A percentile compares a stretch with the other conserved stretches of the same genome.
phyloP scores from a whole-genome alignment of 2,113 vertebrate genomes.

The Dicerorhinus sumatrensis region DNA sequence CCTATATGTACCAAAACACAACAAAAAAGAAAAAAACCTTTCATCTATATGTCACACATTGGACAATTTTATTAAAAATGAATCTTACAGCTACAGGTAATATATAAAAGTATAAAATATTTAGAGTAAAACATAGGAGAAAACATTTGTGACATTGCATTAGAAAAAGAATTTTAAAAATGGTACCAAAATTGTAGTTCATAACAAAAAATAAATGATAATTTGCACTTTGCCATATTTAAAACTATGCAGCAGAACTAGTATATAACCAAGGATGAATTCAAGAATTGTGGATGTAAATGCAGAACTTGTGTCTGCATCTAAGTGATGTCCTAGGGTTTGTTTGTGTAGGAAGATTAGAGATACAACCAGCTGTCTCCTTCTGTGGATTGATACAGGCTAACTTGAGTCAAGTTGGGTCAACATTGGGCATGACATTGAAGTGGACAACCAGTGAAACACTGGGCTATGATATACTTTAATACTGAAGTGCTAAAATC shows the following conservation, averaged over 20 bases:
- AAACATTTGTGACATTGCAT: no score
- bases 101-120: no score
- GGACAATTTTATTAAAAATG: no score
- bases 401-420: not conserved
- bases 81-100: no score
- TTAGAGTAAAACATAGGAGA: no score
- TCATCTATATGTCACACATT: no score
- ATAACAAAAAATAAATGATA: not conserved
- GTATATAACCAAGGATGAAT: not conserved
- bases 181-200: no score
- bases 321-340: fast-evolving
- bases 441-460: not conserved
- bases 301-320: not conserved
- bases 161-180: no score
- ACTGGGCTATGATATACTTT: not conserved
- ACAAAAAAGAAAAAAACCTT: no score
- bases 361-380: no score
- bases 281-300: not conserved
- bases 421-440: not conserved
- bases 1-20: no score
- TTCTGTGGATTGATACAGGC: not conserved
- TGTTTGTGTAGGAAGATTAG: not conserved
- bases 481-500: not conserved
- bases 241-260: not conserved
- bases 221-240: not conserved